These are phyloP conservation scores for Thera obeliscata DNA, from an alignment of 2,888 invertebrate species.

Conservation along the genomic window DNA sequence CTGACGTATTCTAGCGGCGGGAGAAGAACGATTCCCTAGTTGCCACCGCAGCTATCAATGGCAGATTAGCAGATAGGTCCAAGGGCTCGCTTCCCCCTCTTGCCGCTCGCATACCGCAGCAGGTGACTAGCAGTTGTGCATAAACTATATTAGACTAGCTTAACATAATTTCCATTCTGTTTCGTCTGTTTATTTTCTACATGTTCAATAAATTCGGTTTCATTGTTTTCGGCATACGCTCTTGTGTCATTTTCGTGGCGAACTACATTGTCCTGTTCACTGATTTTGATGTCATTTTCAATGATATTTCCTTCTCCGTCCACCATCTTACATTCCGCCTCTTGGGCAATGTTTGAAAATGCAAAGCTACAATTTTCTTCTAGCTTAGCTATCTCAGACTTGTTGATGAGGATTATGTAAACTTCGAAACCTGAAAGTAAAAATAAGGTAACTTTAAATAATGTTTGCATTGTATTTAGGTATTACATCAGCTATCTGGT, in stretches of 20 bases:
- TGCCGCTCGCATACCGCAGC: no score
- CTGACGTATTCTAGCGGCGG: no score
- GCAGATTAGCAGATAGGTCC: no score
- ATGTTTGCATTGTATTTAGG: no score
- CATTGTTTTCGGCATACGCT: neutral
- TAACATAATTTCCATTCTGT: neutral
- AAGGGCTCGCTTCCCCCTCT: no score
- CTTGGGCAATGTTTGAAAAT: neutral
- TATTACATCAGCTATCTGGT: no score
- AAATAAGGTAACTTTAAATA: neutral
- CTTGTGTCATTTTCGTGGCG: neutral
- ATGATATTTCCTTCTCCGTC: neutral
- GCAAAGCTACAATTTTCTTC: neutral
- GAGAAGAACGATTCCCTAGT: no score
- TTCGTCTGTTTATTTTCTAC: neutral
- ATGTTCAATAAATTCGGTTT: neutral
- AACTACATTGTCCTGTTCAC: neutral
- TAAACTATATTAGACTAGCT: neutral
- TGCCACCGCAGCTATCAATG: no score
- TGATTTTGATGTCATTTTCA: neutral
- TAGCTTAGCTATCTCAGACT: neutral
- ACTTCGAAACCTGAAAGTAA: constrained; percentile 1
- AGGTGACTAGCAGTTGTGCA: no score
- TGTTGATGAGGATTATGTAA: constrained; percentile 27
- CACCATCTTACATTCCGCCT: neutral